Percentiles rank a stretch among this genome's conserved stretches.
phyloP scores from a whole-genome alignment of 1,140 invertebrate species.

The Chironomus tepperi region DNA sequence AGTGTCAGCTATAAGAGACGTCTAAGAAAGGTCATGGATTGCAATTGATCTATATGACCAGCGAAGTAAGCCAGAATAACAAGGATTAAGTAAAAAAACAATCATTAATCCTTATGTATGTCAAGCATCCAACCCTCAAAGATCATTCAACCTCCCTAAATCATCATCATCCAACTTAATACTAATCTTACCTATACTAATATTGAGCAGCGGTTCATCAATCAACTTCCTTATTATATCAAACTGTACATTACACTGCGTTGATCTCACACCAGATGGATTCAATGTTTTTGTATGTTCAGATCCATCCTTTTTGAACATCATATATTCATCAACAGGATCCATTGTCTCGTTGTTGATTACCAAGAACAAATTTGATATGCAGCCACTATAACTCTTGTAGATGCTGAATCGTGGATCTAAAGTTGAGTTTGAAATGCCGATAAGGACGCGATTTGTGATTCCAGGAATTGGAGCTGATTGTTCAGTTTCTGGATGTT shows the following conservation, averaged over 20 bases:
- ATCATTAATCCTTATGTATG: too few species aligned
- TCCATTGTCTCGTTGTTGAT: conserved; percentile 72
- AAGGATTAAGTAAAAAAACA: too few species aligned
- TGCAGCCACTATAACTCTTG: conserved; percentile 77
- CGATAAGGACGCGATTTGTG: conserved; percentile 72
- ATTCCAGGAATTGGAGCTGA: conserved; percentile 54
- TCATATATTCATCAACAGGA: conserved; percentile 79
- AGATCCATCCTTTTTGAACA: conserved; percentile 68
- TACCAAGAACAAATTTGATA: conserved; percentile 67
- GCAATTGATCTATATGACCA: too few species aligned
- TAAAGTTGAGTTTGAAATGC: conserved; percentile 67
- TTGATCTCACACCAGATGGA: conserved; percentile 70
- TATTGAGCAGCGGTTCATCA: conserved; percentile 53
- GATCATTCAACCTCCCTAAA: too few species aligned
- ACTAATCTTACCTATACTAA: conserved; percentile 44
- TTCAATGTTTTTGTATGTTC: conserved; percentile 74
- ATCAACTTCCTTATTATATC: conserved; percentile 51
- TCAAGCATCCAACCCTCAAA: too few species aligned
- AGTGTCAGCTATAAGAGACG: too few species aligned
- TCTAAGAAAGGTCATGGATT: too few species aligned
- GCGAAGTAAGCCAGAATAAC: too few species aligned
- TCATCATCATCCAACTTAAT: too few species aligned
- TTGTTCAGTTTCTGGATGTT: conserved; percentile 54
- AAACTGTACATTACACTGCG: conserved; percentile 68
- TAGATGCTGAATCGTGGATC: conserved; percentile 69